These are phyloP conservation scores for Uromys caudimaculatus DNA, from an alignment of 2,797 vertebrate species.

Conservation along the genomic window DNA sequence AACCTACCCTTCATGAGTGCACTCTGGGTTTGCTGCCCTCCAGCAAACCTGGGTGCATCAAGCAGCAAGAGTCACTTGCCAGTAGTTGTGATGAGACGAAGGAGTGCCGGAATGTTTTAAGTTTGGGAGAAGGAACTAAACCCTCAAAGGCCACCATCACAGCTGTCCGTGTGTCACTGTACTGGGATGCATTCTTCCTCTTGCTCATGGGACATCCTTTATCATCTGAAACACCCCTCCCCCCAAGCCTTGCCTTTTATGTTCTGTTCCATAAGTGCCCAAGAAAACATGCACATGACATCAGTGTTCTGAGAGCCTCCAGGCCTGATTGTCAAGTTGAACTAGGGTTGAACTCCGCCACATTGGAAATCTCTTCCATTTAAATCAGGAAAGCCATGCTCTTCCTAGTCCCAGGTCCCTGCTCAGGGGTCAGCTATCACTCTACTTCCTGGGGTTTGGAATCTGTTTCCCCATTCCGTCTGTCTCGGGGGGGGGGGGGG, in stretches of 20 bases:
- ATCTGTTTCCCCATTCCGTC: neutral
- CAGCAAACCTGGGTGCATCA: neutral
- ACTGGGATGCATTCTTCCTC: neutral
- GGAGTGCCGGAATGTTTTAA: neutral
- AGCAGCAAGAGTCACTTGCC: neutral
- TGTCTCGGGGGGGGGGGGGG: no score
- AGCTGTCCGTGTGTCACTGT: neutral
- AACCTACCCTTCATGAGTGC: fast-evolving
- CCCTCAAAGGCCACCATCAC: neutral
- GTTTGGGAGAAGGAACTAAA: neutral
- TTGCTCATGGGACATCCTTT: neutral
- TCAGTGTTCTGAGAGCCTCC: neutral
- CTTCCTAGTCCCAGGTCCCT: neutral
- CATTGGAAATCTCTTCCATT: neutral
- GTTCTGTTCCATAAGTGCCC: neutral
- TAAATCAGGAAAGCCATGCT: neutral
- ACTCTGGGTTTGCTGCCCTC: neutral
- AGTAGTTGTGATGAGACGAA: neutral
- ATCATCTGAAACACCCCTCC: neutral
- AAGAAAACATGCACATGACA: neutral
- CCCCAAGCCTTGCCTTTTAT: neutral
- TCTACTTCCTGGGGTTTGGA: neutral
- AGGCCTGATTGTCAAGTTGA: neutral
- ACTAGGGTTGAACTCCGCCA: neutral
- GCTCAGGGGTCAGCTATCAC: neutral